Evolutionary conservation across 2,797 vertebrate species (phyloP), one percentile per base, ranked within the genome.

Genomic region (Catostomus latipinnis): DNA sequence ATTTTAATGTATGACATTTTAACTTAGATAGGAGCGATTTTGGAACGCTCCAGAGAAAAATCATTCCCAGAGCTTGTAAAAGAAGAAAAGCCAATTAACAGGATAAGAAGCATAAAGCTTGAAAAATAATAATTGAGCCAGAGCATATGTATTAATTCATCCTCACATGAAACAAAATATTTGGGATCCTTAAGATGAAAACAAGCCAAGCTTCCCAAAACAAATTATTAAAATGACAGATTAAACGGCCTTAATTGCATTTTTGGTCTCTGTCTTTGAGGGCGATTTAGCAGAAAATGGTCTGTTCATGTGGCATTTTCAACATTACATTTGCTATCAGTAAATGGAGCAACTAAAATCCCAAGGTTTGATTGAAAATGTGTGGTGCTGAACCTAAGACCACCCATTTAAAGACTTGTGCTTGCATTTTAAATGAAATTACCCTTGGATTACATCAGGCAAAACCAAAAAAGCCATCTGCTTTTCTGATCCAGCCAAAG

Each of bases 351-450:
- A n/a, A 48, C 62, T 53, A 1, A 78, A 78, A 66, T 46, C 56
- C 43, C 48, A 53, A 84, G 72, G 63, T 85, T 81, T 82, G 58
- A 65, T 66, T 75, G 46, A 80, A 79, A 67, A 57, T 45, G 62
- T 79, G 69, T 45, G 53, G 52, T 34, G 12, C 53, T 66, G 13
- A 70, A 72, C 54, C 53, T 68, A 74, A 81, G 14, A 83, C 71
- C 68, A 71, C 74, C 80, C 76, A 84, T 63, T 82, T 86, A 86
- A 82, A 85, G 73, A 86, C 74, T 57, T 65, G 67, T 69, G 74
- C 67, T 82, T 49, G 67, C 87, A 79, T 84, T 85, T 84, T 84
- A 80, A 73, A 61, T 16, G 12, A 79, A 81, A 82, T 73, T 79
- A 58, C 52, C 18, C 62, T 16, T 13, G 80, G 83, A 87, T 86